Percentiles rank a stretch among this genome's conserved stretches.
Evolutionary conservation across 1,140 invertebrate species (phyloP).

Genomic region (Drosophila chauvacae): DNA sequence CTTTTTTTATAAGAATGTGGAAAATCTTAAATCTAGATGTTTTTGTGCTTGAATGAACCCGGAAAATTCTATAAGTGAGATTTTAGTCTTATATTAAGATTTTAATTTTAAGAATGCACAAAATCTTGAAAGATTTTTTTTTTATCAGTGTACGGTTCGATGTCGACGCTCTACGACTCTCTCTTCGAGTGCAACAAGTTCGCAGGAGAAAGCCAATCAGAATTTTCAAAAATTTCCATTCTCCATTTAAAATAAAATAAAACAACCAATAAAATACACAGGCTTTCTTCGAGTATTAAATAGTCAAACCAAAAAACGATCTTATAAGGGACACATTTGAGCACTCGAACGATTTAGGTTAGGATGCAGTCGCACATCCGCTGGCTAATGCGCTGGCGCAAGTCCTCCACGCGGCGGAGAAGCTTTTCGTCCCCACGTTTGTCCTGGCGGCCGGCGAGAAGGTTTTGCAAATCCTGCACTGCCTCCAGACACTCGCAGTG

Average conservation of each 20-base stretch:
- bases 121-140: too few species aligned
- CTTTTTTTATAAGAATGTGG: too few species aligned
- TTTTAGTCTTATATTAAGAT: too few species aligned
- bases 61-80: too few species aligned
- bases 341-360: background rate
- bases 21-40: too few species aligned
- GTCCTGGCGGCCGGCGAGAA: slow-evolving; percentile 1
- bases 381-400: slow-evolving; percentile 24
- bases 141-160: too few species aligned
- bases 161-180: background rate
- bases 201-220: background rate
- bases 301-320: background rate
- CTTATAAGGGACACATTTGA: background rate
- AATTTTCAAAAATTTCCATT: fast-evolving
- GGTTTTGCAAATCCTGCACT: slow-evolving; percentile 38
- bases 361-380: slow-evolving; percentile 33
- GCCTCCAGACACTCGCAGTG: slow-evolving; percentile 42
- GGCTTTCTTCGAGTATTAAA: background rate
- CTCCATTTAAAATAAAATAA: background rate
- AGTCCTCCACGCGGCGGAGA: slow-evolving; percentile 9
- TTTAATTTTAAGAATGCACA: too few species aligned
- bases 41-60: too few species aligned
- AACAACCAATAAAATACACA: background rate
- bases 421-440: background rate
- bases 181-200: background rate